phyloP scores from a whole-genome alignment of 2,888 invertebrate genomes.

The Tuta absoluta region DNA sequence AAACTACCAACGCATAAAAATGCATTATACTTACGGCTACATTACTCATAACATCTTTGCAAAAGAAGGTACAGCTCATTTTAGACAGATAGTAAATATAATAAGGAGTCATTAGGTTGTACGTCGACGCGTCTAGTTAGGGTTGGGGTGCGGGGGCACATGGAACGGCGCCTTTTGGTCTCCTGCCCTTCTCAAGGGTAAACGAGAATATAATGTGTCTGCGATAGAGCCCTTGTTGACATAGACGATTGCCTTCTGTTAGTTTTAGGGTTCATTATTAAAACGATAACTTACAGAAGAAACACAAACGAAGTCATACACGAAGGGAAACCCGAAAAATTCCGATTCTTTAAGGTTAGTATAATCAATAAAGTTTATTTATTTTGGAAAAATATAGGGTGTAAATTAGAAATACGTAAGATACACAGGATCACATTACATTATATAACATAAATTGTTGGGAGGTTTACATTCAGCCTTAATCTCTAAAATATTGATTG shows the following conservation, averaged over 20 bases:
- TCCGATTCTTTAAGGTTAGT: no score
- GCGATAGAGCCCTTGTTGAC: background rate
- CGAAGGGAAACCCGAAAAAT: no score
- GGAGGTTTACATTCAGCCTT: no score
- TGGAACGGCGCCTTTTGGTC: conserved; percentile 28
- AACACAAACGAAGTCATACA: no score
- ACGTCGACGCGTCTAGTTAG: conserved; percentile 14
- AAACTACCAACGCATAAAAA: background rate
- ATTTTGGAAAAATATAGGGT: no score
- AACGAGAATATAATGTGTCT: conserved; percentile 26
- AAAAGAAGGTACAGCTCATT: background rate
- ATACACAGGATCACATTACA: no score
- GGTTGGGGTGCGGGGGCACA: conserved; percentile 11
- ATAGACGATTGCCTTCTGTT: conserved; percentile 3
- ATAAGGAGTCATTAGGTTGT: conserved; percentile 7
- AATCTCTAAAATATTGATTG: no score
- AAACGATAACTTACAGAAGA: background rate
- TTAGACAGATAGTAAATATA: conserved; percentile 6
- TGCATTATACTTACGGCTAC: background rate
- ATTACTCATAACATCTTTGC: no score
- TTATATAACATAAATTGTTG: no score
- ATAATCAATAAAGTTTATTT: no score
- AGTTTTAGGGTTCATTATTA: background rate
- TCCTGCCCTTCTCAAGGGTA: conserved; percentile 22
- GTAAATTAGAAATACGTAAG: no score